Base-by-base conservation (phyloP, 2,888 invertebrate species). In the Sarcophaga carnaria region DNA sequence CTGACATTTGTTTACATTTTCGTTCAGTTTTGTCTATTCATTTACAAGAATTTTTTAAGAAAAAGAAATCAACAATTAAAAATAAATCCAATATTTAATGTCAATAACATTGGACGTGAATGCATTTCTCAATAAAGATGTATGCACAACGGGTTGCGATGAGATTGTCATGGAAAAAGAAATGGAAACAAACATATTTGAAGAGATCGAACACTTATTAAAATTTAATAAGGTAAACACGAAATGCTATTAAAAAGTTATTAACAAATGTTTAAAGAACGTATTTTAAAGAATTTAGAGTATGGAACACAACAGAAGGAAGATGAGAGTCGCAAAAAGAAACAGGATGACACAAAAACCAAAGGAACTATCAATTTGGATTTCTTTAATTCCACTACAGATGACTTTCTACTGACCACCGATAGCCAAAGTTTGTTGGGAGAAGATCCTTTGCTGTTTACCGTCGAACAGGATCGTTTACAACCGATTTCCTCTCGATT, bases 401-500 rank as follows among this genome's bases (percentile, higher is more conserved):
- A 87, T 60, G 86, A 88, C 62, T 88, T 88, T 54, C 75, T 89
- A 1, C 62, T 88, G 49, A 66, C 90, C 37, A 88, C 89, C 3
- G 90, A 90, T 20, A 80, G 89, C 0, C 89, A 90, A 54, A 81
- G 84, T 20, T 79, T 86, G 22, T 77, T 86, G n/a, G 87, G 87
- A 0, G 88, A 89, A 62, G 90, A 90, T 45, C 88, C 90, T n/a
- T 81, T 90, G 54, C 74, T 91, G 12, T 91, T 88, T 66, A 90
- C 90, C 0, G 90, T 90, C 2, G 90, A 90, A 59, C 83, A 89
- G 20, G 89, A 88, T 81, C 89, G 89, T 4, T 81, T 91, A 17
- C 89, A 90, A 62, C 90, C 91, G 0, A 89, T 91, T 14, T 89
- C 90, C 1, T 89, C 91, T 0, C 90, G 90, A 4, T 90, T 89